Conservation (phyloP, 2,888 invertebrate species). For the Geotrupes spiniger region DNA sequence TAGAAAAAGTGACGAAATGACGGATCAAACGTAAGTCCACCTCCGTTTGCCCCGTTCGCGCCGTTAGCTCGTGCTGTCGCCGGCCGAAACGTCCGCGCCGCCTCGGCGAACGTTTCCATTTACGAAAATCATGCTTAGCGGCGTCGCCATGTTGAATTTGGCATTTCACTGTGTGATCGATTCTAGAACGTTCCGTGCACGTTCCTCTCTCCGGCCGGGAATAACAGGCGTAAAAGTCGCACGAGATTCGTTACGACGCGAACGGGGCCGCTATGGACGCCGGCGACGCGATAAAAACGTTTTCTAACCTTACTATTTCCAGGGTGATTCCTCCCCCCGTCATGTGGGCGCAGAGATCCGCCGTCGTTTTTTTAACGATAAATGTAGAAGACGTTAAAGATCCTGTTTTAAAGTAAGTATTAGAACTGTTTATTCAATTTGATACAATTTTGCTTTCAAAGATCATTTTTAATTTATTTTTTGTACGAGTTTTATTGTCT, state of each 20-base stretch:
- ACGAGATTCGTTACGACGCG: not conserved
- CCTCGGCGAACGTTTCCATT: not conserved
- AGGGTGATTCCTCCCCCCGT: constrained; percentile 76
- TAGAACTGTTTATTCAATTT: too few species aligned
- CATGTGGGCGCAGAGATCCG: constrained; percentile 90
- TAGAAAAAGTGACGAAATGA: constrained; percentile 30
- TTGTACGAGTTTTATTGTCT: too few species aligned
- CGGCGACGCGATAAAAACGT: too few species aligned
- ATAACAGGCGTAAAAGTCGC: not conserved
- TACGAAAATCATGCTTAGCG: constrained; percentile 22
- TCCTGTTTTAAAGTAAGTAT: constrained; percentile 71
- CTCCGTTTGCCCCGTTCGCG: not conserved
- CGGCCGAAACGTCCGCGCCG: not conserved
- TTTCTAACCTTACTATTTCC: constrained; percentile 39
- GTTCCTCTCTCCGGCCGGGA: not conserved
- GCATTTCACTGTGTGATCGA: constrained; percentile 35
- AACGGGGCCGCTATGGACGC: not conserved
- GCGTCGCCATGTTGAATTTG: constrained; percentile 42
- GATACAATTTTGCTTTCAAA: too few species aligned
- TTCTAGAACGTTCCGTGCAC: constrained; percentile 38
- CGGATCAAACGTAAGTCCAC: constrained; percentile 39
- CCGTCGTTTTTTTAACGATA: constrained; percentile 81
- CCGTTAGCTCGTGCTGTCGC: not conserved
- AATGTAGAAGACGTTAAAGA: constrained; percentile 87
- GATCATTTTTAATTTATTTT: too few species aligned